A percentile compares a stretch with the other conserved stretches of the same genome.
phyloP scores from a whole-genome alignment of 2,888 invertebrate species.

The Amorpha juglandis region DNA sequence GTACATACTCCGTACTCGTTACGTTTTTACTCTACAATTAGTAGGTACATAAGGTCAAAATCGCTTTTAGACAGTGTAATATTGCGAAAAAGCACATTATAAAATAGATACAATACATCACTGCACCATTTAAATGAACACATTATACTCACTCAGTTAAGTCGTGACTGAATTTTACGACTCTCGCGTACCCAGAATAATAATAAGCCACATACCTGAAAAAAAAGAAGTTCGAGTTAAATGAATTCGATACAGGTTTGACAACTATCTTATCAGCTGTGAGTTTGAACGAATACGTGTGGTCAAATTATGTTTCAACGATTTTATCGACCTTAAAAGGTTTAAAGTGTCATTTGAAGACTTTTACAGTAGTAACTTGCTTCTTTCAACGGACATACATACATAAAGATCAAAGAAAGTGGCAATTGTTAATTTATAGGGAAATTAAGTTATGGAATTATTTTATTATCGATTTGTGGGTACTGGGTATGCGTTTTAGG shows the following conservation, averaged over 20 bases:
- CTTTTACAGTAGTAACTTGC: not conserved
- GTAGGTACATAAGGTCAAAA: no score
- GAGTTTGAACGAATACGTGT: conserved; percentile 16
- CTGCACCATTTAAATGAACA: conserved; percentile 33
- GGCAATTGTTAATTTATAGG: not conserved
- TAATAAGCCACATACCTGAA: conserved; percentile 58
- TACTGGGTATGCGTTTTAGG: no score
- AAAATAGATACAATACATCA: conserved; percentile 25
- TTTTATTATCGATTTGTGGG: not conserved
- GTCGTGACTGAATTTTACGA: conserved; percentile 45
- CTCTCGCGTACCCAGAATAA: conserved; percentile 44
- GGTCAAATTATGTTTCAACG: conserved; percentile 14
- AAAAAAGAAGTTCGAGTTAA: conserved; percentile 40
- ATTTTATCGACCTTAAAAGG: conserved; percentile 12
- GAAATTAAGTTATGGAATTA: not conserved
- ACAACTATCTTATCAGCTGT: conserved; percentile 17
- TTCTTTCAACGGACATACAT: no score
- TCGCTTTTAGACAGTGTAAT: not conserved
- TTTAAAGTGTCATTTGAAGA: not conserved
- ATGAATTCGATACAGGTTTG: conserved; percentile 20
- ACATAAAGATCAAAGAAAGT: not conserved
- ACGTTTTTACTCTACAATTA: no score
- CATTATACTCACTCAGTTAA: conserved; percentile 48
- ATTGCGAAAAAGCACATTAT: not conserved
- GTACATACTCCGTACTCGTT: no score